A percentile compares a stretch with the other conserved stretches of the same genome.
Evolutionary conservation across 2,113 vertebrate species (phyloP).

Genomic region (Leptobrachium leishanense): DNA sequence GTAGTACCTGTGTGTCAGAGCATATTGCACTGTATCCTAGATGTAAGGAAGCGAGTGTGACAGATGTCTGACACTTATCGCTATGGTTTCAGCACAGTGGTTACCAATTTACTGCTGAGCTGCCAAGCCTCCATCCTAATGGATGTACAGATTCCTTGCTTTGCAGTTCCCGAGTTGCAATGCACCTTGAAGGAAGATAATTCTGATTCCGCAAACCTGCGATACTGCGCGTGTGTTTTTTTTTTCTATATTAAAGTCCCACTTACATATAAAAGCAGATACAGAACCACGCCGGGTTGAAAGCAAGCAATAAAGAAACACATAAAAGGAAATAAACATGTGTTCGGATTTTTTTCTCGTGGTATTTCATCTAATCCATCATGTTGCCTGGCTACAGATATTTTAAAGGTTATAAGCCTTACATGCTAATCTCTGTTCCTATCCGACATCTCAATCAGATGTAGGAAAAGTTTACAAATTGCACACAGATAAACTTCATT

Average conservation of each 20-base stretch:
- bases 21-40: slow-evolving; percentile 26
- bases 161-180: slow-evolving; percentile 10
- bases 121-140: slow-evolving; percentile 36
- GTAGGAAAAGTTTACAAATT: no score
- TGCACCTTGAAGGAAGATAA: background rate
- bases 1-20: slow-evolving; percentile 21
- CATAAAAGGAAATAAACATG: background rate
- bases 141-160: slow-evolving; percentile 16
- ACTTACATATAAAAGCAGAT: slow-evolving; percentile 9
- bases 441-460: no score
- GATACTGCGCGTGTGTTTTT: background rate
- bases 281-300: background rate
- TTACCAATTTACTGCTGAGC: slow-evolving; percentile 43
- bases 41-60: slow-evolving; percentile 30
- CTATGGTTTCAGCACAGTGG: slow-evolving; percentile 35
- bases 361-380: background rate
- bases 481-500: no score
- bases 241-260: background rate
- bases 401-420: background rate
- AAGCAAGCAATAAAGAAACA: background rate
- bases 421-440: no score
- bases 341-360: background rate
- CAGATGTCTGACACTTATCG: slow-evolving; percentile 36
- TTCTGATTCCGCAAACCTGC: background rate
- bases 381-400: background rate